Percentiles rank a stretch among this genome's conserved stretches.
These are phyloP conservation scores for Lateolabrax maculatus DNA, from an alignment of 2,797 vertebrate species.

Conservation along the genomic window DNA sequence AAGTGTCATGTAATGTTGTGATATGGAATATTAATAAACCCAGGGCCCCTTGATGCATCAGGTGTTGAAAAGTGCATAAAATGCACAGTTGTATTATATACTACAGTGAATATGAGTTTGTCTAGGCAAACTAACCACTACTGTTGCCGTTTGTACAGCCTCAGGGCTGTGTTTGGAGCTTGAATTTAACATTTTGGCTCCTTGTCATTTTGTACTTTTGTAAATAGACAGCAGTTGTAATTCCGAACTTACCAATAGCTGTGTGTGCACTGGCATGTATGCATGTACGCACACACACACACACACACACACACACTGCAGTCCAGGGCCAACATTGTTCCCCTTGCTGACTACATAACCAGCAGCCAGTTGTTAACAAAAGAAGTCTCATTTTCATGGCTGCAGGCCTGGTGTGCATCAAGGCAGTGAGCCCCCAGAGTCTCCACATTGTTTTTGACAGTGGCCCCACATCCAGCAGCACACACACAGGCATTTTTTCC, in stretches of 20 bases:
- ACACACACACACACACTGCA: not conserved
- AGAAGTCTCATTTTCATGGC: conserved; percentile 50
- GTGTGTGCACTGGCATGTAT: conserved; percentile 2
- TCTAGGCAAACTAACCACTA: not conserved
- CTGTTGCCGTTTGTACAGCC: not conserved
- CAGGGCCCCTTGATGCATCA: conserved; percentile 3
- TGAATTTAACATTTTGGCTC: conserved; percentile 11
- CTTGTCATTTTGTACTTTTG: not conserved
- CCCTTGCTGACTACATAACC: conserved; percentile 43
- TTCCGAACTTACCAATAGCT: conserved; percentile 6
- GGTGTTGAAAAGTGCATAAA: not conserved
- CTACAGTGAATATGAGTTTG: not conserved
- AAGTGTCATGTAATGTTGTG: not conserved
- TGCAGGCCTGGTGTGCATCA: conserved; percentile 32
- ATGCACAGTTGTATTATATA: not conserved
- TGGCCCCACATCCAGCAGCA: conserved; percentile 35
- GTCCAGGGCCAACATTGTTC: conserved; percentile 38
- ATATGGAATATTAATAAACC: not conserved
- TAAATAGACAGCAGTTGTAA: conserved; percentile 7
- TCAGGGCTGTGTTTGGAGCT: not conserved
- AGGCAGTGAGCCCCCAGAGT: conserved; percentile 10
- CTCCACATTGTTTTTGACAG: conserved; percentile 51
- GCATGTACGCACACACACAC: not conserved
- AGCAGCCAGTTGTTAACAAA: conserved; percentile 56
- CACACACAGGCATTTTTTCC: conserved; percentile 27